A percentile compares a stretch with the other conserved stretches of the same genome.
Conservation (phyloP, 2,888 invertebrate genomes). For the Brachyptera risi region DNA sequence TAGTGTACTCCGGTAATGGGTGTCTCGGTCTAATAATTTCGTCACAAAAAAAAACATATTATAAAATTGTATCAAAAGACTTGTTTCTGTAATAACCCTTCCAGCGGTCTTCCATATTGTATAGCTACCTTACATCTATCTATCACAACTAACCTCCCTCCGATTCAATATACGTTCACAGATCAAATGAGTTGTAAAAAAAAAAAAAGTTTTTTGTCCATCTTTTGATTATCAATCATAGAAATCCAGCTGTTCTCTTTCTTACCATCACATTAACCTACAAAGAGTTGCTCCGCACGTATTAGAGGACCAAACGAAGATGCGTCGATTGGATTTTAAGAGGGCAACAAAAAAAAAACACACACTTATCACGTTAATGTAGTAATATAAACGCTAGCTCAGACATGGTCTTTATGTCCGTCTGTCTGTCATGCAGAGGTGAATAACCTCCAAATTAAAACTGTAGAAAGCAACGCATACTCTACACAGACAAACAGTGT, state of each 20-base stretch:
- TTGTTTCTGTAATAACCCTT: no score
- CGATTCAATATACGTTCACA: no score
- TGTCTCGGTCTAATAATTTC: no score
- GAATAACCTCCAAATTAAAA: constrained; percentile 12
- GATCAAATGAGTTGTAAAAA: no score
- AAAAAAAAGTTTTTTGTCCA: constrained; percentile 17
- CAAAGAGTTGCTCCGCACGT: background rate
- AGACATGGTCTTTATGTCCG: constrained; percentile 5
- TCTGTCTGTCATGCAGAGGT: constrained; percentile 17
- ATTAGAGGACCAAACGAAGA: constrained; percentile 1
- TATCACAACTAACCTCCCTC: no score
- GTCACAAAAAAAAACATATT: no score
- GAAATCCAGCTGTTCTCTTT: constrained; percentile 10
- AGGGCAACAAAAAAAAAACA: constrained; percentile 14
- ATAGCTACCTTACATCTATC: no score
- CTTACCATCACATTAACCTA: constrained; percentile 19
- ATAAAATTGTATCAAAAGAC: no score
- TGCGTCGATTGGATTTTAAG: constrained; percentile 14
- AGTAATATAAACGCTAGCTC: background rate
- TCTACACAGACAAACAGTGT: no score
- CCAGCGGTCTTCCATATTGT: no score
- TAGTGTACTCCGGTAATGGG: no score
- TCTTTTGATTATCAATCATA: constrained; percentile 1
- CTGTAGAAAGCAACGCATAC: constrained; percentile 14
- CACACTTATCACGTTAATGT: background rate